These are phyloP conservation scores for Seriola aureovittata DNA, from an alignment of 2,113 vertebrate genomes.

Conservation along the genomic window DNA sequence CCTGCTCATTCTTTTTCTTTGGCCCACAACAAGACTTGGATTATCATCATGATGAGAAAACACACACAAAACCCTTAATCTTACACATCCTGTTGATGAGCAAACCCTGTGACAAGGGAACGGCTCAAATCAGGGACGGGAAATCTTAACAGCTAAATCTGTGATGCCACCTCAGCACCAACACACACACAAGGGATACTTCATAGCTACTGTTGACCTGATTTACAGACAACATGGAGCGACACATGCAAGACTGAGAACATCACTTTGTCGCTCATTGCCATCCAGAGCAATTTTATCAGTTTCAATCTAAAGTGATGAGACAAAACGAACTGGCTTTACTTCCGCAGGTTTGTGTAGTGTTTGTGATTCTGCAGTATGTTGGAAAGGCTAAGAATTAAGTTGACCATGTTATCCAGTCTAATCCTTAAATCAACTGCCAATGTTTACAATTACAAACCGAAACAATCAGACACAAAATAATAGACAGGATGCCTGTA, in stretches of 20 bases:
- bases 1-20: not conserved
- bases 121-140: not conserved
- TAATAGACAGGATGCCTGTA: not conserved
- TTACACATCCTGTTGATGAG: not conserved
- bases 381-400: not conserved
- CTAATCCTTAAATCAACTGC: constrained; percentile 9
- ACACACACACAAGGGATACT: not conserved
- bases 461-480: not conserved
- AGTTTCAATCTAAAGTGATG: constrained; percentile 6
- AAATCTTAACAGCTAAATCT: not conserved
- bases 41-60: constrained; percentile 12
- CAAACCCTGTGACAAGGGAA: not conserved
- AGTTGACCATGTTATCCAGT: not conserved
- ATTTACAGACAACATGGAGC: constrained; percentile 34
- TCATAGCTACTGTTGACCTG: constrained; percentile 15
- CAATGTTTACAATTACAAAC: constrained; percentile 11
- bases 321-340: constrained; percentile 18
- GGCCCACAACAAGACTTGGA: not conserved
- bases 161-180: not conserved
- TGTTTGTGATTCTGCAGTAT: not conserved
- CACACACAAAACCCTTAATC: not conserved
- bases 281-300: constrained; percentile 31
- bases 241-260: constrained; percentile 23
- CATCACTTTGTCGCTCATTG: not conserved
- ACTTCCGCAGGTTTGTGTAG: not conserved